Conservation (phyloP, 92 coral and sea anemone species). For the Chrysogorgia sp. region DNA sequence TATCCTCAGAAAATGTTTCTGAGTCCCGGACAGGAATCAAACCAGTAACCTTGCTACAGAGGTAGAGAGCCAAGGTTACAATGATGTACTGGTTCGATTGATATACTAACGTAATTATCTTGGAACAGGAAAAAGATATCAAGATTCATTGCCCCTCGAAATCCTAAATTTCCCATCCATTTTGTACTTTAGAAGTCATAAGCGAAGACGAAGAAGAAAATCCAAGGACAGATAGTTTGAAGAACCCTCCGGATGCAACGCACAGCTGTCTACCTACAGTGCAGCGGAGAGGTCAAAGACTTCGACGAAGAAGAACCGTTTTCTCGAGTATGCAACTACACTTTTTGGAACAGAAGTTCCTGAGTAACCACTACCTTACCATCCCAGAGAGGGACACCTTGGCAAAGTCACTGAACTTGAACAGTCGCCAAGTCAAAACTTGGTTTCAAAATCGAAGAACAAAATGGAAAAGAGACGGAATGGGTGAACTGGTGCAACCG, state of each 20-base stretch:
- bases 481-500: constrained; percentile 92
- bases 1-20: too few species aligned
- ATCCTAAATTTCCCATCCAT: too few species aligned
- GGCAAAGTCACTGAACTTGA: constrained; percentile 92
- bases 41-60: too few species aligned
- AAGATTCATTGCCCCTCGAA: too few species aligned
- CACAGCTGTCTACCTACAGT: not conserved
- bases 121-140: too few species aligned
- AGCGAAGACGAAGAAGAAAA: constrained; percentile 22
- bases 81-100: too few species aligned
- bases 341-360: constrained; percentile 92
- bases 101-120: too few species aligned
- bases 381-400: constrained; percentile 95
- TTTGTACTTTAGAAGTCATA: constrained; percentile 10
- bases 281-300: constrained; percentile 18
- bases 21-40: too few species aligned
- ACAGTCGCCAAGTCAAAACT: constrained; percentile 94
- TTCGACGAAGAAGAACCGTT: constrained; percentile 87
- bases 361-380: constrained; percentile 94
- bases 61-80: too few species aligned
- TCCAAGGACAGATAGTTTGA: not conserved
- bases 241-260: not conserved
- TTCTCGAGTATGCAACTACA: constrained; percentile 96
- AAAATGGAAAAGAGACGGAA: constrained; percentile 97
- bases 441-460: constrained; percentile 99